These are phyloP conservation scores for Zosterops lateralis DNA, from an alignment of 2,113 vertebrate species.

Conservation along the genomic window DNA sequence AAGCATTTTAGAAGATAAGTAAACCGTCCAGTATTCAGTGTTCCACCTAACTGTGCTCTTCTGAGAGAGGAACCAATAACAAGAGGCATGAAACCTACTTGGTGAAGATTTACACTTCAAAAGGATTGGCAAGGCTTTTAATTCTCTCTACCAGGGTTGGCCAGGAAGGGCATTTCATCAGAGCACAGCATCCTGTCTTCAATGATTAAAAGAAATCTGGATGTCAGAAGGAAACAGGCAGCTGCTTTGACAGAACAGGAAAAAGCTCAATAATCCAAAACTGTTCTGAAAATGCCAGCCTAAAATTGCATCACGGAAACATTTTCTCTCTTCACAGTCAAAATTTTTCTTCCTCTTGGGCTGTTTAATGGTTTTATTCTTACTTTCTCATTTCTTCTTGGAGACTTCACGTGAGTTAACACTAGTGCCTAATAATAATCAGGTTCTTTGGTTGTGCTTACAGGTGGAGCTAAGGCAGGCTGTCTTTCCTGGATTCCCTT, in stretches of 20 bases:
- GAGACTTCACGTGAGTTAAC: not conserved
- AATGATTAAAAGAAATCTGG: conserved; percentile 37
- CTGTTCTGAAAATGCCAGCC: not conserved
- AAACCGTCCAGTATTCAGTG: not conserved
- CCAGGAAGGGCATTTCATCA: conserved; percentile 26
- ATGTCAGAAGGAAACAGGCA: conserved; percentile 18
- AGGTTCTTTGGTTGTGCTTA: not conserved
- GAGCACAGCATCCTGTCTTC: conserved; percentile 22
- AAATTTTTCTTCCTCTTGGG: not conserved
- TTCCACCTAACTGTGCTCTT: not conserved
- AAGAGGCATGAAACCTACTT: conserved; percentile 13
- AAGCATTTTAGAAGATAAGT: not conserved
- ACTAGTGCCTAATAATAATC: not conserved
- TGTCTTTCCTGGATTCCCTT: not conserved
- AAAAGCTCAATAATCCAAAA: not conserved
- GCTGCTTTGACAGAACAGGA: not conserved
- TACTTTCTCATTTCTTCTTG: not conserved
- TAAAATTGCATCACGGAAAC: not conserved
- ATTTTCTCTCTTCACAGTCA: not conserved
- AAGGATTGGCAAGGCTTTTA: conserved; percentile 42
- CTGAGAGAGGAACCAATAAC: not conserved
- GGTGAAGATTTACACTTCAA: conserved; percentile 53
- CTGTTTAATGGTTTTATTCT: not conserved
- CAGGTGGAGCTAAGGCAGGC: not conserved
- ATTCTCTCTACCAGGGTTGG: not conserved